Percentiles rank a stretch among this genome's conserved stretches.
These are phyloP conservation scores for Dorcus parallelipipedus DNA, from an alignment of 2,888 invertebrate species.

Conservation along the genomic window DNA sequence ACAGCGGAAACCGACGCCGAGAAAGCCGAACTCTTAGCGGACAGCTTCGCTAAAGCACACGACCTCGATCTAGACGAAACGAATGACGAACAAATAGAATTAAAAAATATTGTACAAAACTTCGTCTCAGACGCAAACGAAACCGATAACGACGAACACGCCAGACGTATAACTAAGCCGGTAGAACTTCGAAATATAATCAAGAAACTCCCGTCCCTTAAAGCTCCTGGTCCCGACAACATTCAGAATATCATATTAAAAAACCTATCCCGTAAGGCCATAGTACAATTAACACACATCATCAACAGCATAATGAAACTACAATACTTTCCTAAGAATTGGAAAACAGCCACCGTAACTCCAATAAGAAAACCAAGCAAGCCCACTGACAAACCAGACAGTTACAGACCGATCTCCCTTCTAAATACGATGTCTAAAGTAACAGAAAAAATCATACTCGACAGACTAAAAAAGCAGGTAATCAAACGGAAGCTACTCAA, in stretches of 20 bases:
- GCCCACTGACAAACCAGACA: not conserved
- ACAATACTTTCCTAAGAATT: not conserved
- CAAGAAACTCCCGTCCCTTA: not conserved
- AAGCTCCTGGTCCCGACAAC: not conserved
- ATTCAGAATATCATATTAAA: not conserved
- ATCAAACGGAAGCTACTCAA: slow-evolving; percentile 11
- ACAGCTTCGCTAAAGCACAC: not conserved
- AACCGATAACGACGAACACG: not conserved
- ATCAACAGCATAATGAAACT: not conserved
- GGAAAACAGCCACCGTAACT: not conserved
- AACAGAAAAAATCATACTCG: slow-evolving; percentile 17
- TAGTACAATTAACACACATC: not conserved
- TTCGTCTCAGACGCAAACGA: not conserved
- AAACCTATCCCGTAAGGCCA: not conserved
- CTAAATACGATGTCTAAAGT: slow-evolving; percentile 17
- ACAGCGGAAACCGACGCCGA: not conserved
- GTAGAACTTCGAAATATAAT: not conserved
- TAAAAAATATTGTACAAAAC: not conserved
- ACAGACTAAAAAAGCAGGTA: slow-evolving; percentile 6
- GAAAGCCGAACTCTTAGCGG: not conserved
- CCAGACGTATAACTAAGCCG: not conserved
- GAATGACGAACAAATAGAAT: not conserved
- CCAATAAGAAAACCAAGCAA: not conserved
- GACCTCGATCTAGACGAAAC: not conserved
- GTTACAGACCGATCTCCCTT: slow-evolving; percentile 24